phyloP scores from a whole-genome alignment of 30 jellyfish, hydroid and myxozoan genomes.

The Aurelia coerulea region DNA sequence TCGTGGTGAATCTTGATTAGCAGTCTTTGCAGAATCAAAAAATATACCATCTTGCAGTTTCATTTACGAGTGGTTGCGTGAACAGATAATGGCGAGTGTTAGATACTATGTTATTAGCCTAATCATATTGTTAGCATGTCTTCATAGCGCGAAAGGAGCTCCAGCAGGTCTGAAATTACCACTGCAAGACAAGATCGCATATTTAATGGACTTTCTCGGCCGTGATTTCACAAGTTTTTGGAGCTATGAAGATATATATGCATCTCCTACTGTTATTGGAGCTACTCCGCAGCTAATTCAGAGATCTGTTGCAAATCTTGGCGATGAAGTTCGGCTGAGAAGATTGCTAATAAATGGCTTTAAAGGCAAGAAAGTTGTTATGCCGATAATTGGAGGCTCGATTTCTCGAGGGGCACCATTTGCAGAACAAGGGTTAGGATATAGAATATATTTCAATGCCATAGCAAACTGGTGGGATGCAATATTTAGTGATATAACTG shows the following conservation, averaged over 20 bases:
- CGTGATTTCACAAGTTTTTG: slow-evolving; percentile 90
- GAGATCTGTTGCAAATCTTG: slow-evolving; percentile 84
- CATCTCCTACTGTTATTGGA: slow-evolving; percentile 76
- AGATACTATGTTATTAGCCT: background rate
- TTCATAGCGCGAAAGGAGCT: background rate
- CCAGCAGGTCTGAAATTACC: background rate
- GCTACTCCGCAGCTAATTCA: slow-evolving; percentile 77
- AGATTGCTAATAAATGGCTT: slow-evolving; percentile 76
- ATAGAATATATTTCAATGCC: slow-evolving; percentile 86
- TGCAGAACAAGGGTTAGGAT: slow-evolving; percentile 87
- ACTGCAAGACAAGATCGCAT: slow-evolving; percentile 43
- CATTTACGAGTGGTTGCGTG: too few species aligned
- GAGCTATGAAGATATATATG: slow-evolving; percentile 80
- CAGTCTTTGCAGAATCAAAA: too few species aligned
- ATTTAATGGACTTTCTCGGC: slow-evolving; percentile 58
- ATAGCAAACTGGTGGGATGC: slow-evolving; percentile 94
- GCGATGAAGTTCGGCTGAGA: slow-evolving; percentile 78
- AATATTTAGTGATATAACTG: slow-evolving; percentile 68
- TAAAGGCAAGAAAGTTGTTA: slow-evolving; percentile 61
- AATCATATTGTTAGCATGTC: background rate
- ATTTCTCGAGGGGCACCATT: slow-evolving; percentile 99
- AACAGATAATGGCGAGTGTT: too few species aligned
- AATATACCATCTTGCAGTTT: too few species aligned
- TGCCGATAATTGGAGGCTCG: slow-evolving; percentile 96
- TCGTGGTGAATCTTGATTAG: too few species aligned